A percentile compares a stretch with the other conserved stretches of the same genome.
Evolutionary conservation across 2,888 invertebrate species (phyloP).

Genomic region (Trissolcus brochymenae): DNA sequence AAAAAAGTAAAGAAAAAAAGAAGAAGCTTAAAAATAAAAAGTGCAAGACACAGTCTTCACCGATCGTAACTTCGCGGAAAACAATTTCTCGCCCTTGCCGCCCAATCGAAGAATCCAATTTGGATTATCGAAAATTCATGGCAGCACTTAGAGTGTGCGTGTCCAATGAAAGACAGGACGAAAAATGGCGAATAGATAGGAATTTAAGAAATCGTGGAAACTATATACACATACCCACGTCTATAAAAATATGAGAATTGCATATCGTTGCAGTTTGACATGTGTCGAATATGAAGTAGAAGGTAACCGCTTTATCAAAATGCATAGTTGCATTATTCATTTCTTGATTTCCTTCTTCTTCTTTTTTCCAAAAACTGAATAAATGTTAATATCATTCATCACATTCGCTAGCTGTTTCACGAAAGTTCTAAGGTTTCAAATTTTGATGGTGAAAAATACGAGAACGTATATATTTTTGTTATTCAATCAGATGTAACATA

Average conservation of each 20-base stretch:
- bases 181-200: conserved; percentile 50
- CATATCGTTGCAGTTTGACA: conserved; percentile 35
- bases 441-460: too few relatives aligned
- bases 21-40: conserved; percentile 46
- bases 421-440: too few relatives aligned
- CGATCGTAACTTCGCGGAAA: conserved; percentile 63
- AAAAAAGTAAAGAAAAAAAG: conserved; percentile 15
- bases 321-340: background rate
- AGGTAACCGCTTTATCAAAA: background rate
- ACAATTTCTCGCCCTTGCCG: conserved; percentile 63
- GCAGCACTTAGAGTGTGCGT: conserved; percentile 61
- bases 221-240: background rate
- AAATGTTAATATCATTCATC: too few relatives aligned
- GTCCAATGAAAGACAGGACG: conserved; percentile 61
- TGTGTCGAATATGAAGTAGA: conserved; percentile 38
- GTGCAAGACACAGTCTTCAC: conserved; percentile 51
- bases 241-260: conserved; percentile 8
- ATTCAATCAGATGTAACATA: too few relatives aligned
- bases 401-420: background rate
- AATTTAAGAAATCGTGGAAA: conserved; percentile 40
- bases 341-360: conserved; percentile 1
- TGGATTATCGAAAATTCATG: conserved; percentile 72
- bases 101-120: conserved; percentile 68
- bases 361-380: too few relatives aligned
- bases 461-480: too few relatives aligned